Conservation (phyloP, 2,888 invertebrate species). For the Pheosia tremula region DNA sequence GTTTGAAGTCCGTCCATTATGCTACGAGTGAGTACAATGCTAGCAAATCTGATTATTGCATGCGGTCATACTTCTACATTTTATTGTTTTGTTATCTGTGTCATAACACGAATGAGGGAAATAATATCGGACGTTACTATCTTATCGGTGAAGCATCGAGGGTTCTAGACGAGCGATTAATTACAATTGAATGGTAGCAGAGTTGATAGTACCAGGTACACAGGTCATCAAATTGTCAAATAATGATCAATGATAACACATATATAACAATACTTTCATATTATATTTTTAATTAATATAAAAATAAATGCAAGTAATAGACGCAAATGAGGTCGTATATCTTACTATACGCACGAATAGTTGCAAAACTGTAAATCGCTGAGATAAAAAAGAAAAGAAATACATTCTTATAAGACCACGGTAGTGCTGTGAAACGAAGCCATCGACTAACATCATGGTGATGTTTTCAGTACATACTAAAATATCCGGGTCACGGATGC, state of each 20-base stretch:
- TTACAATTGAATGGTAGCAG: not conserved
- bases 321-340: too few relatives aligned
- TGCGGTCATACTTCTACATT: constrained; percentile 26
- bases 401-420: not conserved
- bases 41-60: constrained; percentile 35
- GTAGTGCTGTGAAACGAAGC: constrained; percentile 4
- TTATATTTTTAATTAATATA: too few relatives aligned
- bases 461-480: constrained; percentile 16
- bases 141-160: constrained; percentile 19
- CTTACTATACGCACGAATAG: too few relatives aligned
- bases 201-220: not conserved
- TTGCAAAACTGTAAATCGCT: too few relatives aligned
- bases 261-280: too few relatives aligned
- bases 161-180: not conserved
- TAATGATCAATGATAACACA: too few relatives aligned
- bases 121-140: constrained; percentile 11
- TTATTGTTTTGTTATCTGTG: constrained; percentile 11
- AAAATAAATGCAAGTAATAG: too few relatives aligned
- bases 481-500: constrained; percentile 57
- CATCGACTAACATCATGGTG: not conserved
- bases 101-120: not conserved
- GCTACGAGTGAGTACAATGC: constrained; percentile 6
- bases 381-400: too few relatives aligned
- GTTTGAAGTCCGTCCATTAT: constrained; percentile 8
- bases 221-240: not conserved